A percentile compares a stretch with the other conserved stretches of the same genome.
Conservation (phyloP, 2,888 invertebrate species). For the Andrena praecox region DNA sequence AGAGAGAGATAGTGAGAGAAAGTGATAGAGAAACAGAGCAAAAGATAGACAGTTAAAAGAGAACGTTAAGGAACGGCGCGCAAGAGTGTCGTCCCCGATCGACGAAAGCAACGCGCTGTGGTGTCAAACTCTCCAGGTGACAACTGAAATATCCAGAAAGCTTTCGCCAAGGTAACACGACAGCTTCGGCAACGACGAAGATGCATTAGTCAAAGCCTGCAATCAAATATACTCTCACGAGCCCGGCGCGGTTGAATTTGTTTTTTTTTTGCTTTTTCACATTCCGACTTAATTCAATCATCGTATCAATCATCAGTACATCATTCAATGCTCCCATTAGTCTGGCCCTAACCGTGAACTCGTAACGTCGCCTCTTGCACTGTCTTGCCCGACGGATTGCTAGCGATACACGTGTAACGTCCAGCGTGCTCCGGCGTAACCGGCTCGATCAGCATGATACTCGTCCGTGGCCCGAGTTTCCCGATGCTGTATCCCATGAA, state of each 20-base stretch:
- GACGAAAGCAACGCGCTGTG: conserved; percentile 71
- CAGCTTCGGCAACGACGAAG: conserved; percentile 73
- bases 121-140: conserved; percentile 42
- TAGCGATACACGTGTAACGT: conserved; percentile 87
- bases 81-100: conserved; percentile 63
- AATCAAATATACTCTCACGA: conserved; percentile 63
- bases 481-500: conserved; percentile 82
- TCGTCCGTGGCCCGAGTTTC: conserved; percentile 82
- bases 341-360: conserved; percentile 87
- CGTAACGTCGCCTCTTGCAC: conserved; percentile 86
- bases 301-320: conserved; percentile 59
- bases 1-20: not conserved
- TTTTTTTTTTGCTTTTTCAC: conserved; percentile 30
- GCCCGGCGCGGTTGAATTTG: conserved; percentile 52
- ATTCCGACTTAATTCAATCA: conserved; percentile 66
- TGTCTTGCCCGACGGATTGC: conserved; percentile 87
- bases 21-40: not conserved
- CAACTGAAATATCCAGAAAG: conserved; percentile 70
- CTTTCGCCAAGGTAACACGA: conserved; percentile 71
- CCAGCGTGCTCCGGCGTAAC: conserved; percentile 86
- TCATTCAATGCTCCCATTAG: conserved; percentile 68
- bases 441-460: conserved; percentile 85
- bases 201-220: conserved; percentile 73
- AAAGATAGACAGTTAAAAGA: conserved; percentile 16
- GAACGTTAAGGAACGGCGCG: conserved; percentile 49